Evolutionary conservation across 2,797 vertebrate species (phyloP).

Genomic region (Sandelia bainsii): DNA sequence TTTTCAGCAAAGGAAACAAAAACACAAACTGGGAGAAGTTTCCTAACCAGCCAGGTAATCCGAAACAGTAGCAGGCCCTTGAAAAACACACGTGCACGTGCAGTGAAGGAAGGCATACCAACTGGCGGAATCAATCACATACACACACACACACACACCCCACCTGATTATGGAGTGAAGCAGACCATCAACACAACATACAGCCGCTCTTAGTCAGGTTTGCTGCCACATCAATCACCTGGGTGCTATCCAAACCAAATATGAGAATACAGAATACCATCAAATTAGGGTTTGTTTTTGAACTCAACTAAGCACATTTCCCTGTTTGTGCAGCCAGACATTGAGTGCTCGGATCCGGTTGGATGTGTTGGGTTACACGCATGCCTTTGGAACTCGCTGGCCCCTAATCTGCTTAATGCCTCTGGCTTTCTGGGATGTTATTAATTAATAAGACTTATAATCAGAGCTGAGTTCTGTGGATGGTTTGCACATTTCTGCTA

Average conservation of each 20-base stretch:
- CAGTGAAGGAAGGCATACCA: constrained; percentile 44
- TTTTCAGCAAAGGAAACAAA: constrained; percentile 45
- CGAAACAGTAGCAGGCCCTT: constrained; percentile 70
- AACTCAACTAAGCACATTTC: constrained; percentile 58
- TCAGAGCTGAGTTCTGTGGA: constrained; percentile 66
- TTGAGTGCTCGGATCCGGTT: constrained; percentile 50
- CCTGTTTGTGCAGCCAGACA: constrained; percentile 52
- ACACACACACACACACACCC: constrained; percentile 49
- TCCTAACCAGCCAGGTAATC: constrained; percentile 74
- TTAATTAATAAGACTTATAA: constrained; percentile 77
- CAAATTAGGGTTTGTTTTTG: constrained; percentile 71
- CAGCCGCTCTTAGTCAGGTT: constrained; percentile 72
- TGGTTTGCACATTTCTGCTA: constrained; percentile 46
- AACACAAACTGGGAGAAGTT: constrained; percentile 59
- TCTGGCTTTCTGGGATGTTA: constrained; percentile 74
- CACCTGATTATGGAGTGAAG: constrained; percentile 85
- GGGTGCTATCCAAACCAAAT: constrained; percentile 75
- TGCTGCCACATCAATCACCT: constrained; percentile 80
- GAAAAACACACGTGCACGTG: constrained; percentile 27
- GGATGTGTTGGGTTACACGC: constrained; percentile 64
- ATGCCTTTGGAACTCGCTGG: constrained; percentile 46
- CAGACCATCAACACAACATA: constrained; percentile 83
- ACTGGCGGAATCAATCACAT: constrained; percentile 66
- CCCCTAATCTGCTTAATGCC: constrained; percentile 74
- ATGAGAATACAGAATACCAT: constrained; percentile 72